A percentile compares a stretch with the other conserved stretches of the same genome.
Evolutionary conservation across 64 coral and sea anemone genomes (phyloP).

Genomic region (Stichodactyla helianthus): DNA sequence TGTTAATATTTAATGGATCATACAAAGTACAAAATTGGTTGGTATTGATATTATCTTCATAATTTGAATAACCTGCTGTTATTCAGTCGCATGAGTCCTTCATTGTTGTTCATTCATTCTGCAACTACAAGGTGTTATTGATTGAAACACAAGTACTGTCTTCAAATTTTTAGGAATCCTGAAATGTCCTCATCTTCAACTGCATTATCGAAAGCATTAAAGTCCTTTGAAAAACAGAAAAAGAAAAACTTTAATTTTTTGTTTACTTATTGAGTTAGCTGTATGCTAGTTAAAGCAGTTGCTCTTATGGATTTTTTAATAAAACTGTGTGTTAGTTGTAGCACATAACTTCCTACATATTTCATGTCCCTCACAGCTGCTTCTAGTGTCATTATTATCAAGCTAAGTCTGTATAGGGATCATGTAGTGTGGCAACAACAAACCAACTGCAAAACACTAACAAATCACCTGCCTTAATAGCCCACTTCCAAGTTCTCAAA

Average conservation of each 20-base stretch:
- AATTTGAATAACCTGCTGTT: neutral
- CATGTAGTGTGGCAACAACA: too few species aligned
- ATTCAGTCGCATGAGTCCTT: neutral
- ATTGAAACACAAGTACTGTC: neutral
- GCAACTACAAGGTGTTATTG: neutral
- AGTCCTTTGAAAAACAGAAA: conserved; percentile 40
- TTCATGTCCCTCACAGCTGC: too few species aligned
- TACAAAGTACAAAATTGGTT: conserved; percentile 5
- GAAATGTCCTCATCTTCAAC: conserved; percentile 52
- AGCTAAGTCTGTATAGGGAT: too few species aligned
- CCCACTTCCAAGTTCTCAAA: too few species aligned
- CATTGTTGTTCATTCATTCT: neutral
- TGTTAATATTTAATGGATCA: neutral
- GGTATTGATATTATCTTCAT: neutral
- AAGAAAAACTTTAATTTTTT: neutral
- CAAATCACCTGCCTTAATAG: too few species aligned
- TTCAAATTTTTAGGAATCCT: conserved; percentile 50
- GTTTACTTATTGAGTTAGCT: too few species aligned
- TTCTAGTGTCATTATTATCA: too few species aligned
- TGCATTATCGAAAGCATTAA: conserved; percentile 55
- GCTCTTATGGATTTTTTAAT: too few species aligned
- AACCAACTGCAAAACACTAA: too few species aligned
- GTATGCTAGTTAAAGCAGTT: too few species aligned
- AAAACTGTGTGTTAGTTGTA: too few species aligned
- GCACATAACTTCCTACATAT: too few species aligned